phyloP scores from a whole-genome alignment of 1,140 invertebrate genomes.

The Pogonus chalceus region DNA sequence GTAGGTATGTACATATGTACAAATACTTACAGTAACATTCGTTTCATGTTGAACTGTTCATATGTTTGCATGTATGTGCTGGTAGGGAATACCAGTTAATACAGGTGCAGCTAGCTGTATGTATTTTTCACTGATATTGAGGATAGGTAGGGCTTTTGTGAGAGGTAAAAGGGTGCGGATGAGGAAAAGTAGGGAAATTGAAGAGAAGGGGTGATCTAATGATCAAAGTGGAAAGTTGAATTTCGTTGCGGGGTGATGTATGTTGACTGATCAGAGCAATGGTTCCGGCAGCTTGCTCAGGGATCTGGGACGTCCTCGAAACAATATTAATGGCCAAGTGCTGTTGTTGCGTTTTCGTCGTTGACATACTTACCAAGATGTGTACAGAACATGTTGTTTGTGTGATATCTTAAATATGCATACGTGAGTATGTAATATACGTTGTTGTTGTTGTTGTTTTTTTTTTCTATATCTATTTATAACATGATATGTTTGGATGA shows the following conservation, averaged over 20 bases:
- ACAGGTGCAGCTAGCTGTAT: not conserved
- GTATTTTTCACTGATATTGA: no score
- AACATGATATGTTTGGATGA: no score
- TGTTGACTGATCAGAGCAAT: not conserved
- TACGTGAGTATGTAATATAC: no score
- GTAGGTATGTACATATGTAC: not conserved
- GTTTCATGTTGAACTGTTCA: not conserved
- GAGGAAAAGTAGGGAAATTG: not conserved
- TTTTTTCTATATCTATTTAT: no score
- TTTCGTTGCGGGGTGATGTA: not conserved
- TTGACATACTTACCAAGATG: not conserved
- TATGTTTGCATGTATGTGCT: not conserved
- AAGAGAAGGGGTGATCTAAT: not conserved
- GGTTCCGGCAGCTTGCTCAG: not conserved
- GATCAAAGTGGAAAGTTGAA: not conserved
- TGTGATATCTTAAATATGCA: no score
- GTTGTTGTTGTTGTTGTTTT: no score
- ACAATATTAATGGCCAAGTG: not conserved
- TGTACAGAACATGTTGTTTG: not conserved
- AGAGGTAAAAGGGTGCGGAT: not conserved
- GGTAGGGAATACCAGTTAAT: not conserved
- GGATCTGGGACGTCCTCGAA: constrained; percentile 5
- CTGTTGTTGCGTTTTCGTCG: not conserved
- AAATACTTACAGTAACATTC: not conserved
- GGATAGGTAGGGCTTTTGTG: not conserved